Evolutionary conservation across 2,888 invertebrate genomes (phyloP), one percentile per base, ranked within the genome.

Genomic region (Agrochola litura): DNA sequence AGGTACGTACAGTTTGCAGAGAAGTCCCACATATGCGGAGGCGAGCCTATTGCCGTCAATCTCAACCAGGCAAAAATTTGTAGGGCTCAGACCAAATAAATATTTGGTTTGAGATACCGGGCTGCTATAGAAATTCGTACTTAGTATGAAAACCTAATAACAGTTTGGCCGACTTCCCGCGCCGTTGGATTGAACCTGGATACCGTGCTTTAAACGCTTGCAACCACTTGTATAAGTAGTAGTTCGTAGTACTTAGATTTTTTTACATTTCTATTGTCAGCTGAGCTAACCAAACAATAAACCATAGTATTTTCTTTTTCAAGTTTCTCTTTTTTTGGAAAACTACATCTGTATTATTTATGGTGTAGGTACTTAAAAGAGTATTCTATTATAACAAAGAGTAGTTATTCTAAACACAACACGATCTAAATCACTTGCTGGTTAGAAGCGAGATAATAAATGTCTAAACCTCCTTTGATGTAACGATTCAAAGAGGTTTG

Each of bases 401-500:
- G 54, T 69, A 73, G 19, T 58, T 67, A 84, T 73, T 80, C 60
- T 43, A 54, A 84, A 84, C 67, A 76, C 70, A 80, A 70, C 58
- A 67, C 63, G 25, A 46, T 69, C 49, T 81, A 75, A 83, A 84
- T 77, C 74, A 81, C 72, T 72, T 54, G 63, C 68, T 54, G 68
- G 66, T 65, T 63, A 81, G 74, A 81, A 66, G 80, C 65, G 73
- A 54, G 67, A 56, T 63, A 81, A 83, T 77, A 80, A 73, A 86
- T 71, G 77, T 80, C 77, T 43, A 63, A 77, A 72, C 6, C 43
- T 73, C 60, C 63, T 84, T 86, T 84, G 73, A 85, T 76, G 76
- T 76, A 58, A 58, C 61, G 12, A 71, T 78, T 68, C 66, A 74
- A 78, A 79, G 64, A 74, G 43, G 52, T 73, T 85, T 78, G 43